These are phyloP conservation scores for Drosophila limbata DNA, from an alignment of 2,888 invertebrate species.

Conservation along the genomic window DNA sequence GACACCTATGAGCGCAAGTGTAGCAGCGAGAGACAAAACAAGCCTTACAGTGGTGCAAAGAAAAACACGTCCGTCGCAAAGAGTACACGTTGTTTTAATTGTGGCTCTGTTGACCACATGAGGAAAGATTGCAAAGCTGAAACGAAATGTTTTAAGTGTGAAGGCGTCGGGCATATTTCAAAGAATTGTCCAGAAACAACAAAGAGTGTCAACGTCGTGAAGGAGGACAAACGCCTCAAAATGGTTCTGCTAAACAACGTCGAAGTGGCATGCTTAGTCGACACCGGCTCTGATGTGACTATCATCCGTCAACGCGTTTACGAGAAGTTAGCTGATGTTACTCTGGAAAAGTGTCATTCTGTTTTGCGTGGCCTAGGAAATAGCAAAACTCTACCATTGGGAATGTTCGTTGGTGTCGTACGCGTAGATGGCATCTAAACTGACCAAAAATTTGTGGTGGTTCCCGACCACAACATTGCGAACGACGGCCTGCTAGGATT, in stretches of 20 bases:
- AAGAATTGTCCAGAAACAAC: background rate
- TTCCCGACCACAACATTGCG: too few species aligned
- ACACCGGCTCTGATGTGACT: background rate
- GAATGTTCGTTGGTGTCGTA: too few species aligned
- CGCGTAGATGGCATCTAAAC: too few species aligned
- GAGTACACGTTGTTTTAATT: background rate
- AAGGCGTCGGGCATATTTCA: background rate
- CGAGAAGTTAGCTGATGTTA: too few species aligned
- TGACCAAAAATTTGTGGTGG: too few species aligned
- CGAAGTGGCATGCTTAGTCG: background rate
- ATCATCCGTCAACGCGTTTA: too few species aligned
- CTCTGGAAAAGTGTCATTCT: too few species aligned
- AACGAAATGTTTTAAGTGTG: background rate
- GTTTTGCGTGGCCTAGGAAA: too few species aligned
- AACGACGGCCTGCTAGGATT: too few species aligned
- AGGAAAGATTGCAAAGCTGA: background rate
- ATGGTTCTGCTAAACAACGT: background rate
- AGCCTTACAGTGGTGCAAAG: background rate
- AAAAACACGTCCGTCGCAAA: background rate
- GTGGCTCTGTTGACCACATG: background rate
- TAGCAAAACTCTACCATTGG: too few species aligned
- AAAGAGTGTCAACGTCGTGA: background rate
- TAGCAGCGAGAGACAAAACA: background rate
- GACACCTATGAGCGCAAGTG: conserved; percentile 1
- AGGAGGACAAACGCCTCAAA: background rate